These are phyloP conservation scores for Kradibia gibbosae DNA, from an alignment of 1,140 invertebrate species.

Conservation along the genomic window DNA sequence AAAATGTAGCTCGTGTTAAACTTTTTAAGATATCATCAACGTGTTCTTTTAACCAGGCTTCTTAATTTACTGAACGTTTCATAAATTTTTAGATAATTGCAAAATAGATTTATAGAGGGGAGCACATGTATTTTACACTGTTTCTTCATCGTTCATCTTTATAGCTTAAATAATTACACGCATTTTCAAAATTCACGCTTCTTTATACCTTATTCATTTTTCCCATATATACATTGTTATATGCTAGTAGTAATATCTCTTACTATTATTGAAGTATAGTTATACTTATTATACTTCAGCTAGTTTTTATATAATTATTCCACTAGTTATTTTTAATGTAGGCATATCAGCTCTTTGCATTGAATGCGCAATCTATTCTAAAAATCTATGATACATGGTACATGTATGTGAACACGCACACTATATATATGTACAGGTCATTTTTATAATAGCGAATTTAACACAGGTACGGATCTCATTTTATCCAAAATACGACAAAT, in stretches of 20 bases:
- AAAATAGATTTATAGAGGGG: constrained; percentile 39
- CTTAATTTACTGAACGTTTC: constrained; percentile 23
- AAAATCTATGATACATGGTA: neutral
- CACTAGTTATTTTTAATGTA: neutral
- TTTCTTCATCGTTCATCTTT: constrained; percentile 20
- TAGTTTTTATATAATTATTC: neutral
- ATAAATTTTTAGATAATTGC: constrained; percentile 26
- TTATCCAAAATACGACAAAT: neutral
- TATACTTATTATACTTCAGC: neutral
- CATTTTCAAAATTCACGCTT: constrained; percentile 11
- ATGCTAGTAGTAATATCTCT: neutral
- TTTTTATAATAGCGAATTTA: constrained; percentile 42
- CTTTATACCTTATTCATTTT: constrained; percentile 21
- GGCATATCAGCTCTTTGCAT: neutral
- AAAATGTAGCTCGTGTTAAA: no score
- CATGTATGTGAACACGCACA: neutral
- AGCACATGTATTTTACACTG: neutral
- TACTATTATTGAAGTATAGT: neutral
- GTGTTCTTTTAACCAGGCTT: constrained; percentile 37
- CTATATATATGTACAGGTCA: constrained; percentile 40
- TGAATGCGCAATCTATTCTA: neutral
- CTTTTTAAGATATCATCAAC: constrained; percentile 17
- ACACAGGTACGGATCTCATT: constrained; percentile 32
- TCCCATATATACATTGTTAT: constrained; percentile 34
- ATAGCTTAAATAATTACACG: neutral